Conservation (phyloP, 2,888 invertebrate species). For the Mesorhabditis belari region DNA sequence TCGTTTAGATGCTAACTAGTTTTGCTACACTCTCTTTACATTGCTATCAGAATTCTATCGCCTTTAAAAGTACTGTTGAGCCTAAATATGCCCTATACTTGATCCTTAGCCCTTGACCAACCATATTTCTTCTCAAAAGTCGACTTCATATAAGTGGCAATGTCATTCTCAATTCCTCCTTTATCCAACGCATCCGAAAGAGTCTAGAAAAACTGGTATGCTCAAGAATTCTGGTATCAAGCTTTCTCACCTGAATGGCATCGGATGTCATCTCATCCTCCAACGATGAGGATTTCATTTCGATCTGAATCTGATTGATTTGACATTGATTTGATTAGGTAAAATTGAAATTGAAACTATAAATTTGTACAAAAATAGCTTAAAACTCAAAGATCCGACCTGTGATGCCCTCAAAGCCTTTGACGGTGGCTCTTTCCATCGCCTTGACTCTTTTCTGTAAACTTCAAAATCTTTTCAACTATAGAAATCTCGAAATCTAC, state of each 20-base stretch:
- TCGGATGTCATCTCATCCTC: neutral
- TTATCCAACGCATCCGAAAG: conserved; percentile 19
- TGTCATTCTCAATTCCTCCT: conserved; percentile 31
- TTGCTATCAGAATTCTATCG: no score
- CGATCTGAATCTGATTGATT: neutral
- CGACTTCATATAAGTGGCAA: conserved; percentile 11
- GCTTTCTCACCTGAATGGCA: neutral
- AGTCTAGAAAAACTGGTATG: no score
- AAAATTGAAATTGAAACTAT: neutral
- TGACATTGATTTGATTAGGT: neutral
- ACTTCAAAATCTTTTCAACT: neutral
- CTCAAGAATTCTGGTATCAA: no score
- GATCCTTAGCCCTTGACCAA: no score
- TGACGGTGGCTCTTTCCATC: neutral
- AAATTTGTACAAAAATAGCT: no score
- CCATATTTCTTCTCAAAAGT: neutral
- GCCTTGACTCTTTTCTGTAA: neutral
- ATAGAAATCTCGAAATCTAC: neutral
- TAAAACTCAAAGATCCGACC: neutral
- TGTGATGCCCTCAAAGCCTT: neutral
- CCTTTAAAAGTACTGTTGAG: no score
- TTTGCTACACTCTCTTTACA: no score
- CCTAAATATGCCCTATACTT: no score
- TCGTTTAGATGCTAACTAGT: no score
- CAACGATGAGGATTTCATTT: neutral